Evolutionary conservation across 2,888 invertebrate species (phyloP), one percentile per base, ranked within the genome.

Genomic region (Athrips mouffetella): DNA sequence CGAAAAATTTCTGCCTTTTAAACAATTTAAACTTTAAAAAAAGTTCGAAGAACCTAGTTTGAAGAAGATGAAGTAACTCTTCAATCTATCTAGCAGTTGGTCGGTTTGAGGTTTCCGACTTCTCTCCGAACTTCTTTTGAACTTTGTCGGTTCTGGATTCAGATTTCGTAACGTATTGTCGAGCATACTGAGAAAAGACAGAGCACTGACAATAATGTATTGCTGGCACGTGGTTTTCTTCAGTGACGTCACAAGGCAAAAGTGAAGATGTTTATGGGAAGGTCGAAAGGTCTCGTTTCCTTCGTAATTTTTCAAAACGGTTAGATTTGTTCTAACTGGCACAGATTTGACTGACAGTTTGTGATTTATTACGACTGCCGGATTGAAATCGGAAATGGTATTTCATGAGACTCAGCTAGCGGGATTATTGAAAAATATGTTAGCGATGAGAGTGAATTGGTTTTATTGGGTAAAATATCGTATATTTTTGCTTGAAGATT

Each of bases 341-440:
- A 13, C 44, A 44, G 45, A 29, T 47, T 47, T 33, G 23, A 40
- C 25, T 44, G 52, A 47, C 40, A 23, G 10, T 27, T 33, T 44
- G 31, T 50, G 47, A 50, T 50, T 47, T 47, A 50, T 50, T 30
- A 31, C 10, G 44, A 45, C 8, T 11, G 16, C 20, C 18, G 20
- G 27, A 42, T 47, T 47, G 33, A 29, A 37, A 42, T 41, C 30
- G 30, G 21, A 44, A 37, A 15, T 13, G 23, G 42, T 21, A 33
- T 48, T 20, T 18, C 11, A 25, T 18, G 3, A 3, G 11, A 16
- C 5, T 23, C 10, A 23, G 25, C 13, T 8, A n/a, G n/a, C n/a
- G n/a, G n/a, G n/a, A n/a, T n/a, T 47, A 47, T 40, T 40, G 23
- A 40, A 30, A 47, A 13, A 10, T 30, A 18, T 29, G 11, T 20